These are phyloP conservation scores for Corydoras maculifer DNA, from an alignment of 2,113 vertebrate genomes.

Conservation along the genomic window DNA sequence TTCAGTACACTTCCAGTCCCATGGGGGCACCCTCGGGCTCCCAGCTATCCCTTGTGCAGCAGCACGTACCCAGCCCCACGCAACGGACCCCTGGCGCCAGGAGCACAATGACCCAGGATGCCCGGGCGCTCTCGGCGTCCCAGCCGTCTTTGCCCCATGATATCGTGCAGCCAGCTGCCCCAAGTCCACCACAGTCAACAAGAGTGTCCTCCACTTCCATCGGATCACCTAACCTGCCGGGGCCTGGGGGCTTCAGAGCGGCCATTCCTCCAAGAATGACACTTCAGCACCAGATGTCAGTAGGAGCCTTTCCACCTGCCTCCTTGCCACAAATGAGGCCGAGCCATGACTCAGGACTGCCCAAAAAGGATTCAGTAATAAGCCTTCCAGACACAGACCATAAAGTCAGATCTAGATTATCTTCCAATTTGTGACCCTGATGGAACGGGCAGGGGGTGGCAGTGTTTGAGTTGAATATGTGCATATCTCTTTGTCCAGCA, in stretches of 20 bases:
- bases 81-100: constrained; percentile 71
- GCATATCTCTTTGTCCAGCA: constrained; percentile 20
- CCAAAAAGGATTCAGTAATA: constrained; percentile 72
- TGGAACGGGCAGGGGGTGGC: constrained; percentile 14
- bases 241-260: constrained; percentile 51
- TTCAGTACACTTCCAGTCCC: constrained; percentile 68
- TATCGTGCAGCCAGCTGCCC: constrained; percentile 54
- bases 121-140: constrained; percentile 81
- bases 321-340: constrained; percentile 45
- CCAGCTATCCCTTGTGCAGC: constrained; percentile 79
- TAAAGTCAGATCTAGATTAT: constrained; percentile 78
- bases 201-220: constrained; percentile 76
- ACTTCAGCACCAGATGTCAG: constrained; percentile 71
- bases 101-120: constrained; percentile 83
- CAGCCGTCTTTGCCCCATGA: constrained; percentile 89
- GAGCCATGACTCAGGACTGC: constrained; percentile 61
- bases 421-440: constrained; percentile 92
- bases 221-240: constrained; percentile 47
- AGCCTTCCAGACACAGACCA: constrained; percentile 79
- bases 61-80: constrained; percentile 65
- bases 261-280: constrained; percentile 60
- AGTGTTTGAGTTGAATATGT: not conserved
- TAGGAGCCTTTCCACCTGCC: constrained; percentile 60
- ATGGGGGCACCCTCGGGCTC: constrained; percentile 68
- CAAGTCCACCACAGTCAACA: constrained; percentile 70